Evolutionary conservation across 2,113 vertebrate species (phyloP), one percentile per base, ranked within the genome.

Genomic region (Capricornis sumatraensis): DNA sequence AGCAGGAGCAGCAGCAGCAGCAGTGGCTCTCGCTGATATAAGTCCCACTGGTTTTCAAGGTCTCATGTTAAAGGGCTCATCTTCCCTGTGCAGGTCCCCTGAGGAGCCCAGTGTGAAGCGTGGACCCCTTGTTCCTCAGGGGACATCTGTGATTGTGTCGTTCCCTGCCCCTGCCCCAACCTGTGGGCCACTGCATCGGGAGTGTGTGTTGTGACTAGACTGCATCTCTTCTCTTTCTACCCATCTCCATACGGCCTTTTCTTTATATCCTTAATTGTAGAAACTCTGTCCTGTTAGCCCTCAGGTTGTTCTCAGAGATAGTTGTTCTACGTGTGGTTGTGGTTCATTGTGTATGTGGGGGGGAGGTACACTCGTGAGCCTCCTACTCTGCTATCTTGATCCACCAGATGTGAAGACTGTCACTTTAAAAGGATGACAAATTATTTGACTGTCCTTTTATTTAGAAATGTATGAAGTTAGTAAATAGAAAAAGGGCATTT

Each of bases 111-210:
- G 3, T 12, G 47, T 81, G 76, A 79, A 30, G 47, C 1, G 0
- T n/a, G 10, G 78, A 14, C 79, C 17, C 79, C 5, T n/a, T 23
- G 19, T 33, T 82, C 30, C 47, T 82, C 10, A n/a, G 30, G 47
- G 17, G 11, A 6, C 33, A 23, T 23, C 30, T 4, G 3, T 14
- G 50, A 33, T 23, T n/a, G 19, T n/a, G 79, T 7, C 0, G 1
- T n/a, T 76, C 36, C n/a, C 10, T 0, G 1, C 23, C 71, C 50
- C 79, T 2, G 23, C 11, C 50, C 15, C 16, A 43, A 2, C 50
- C 16, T 82, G 50, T n/a, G 78, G 79, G 30, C 79, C 79, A 1
- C 30, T n/a, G 30, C 19, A 13, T 33, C 0, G 1, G 30, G 19
- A 21, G 30, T 53, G 79, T 14, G 79, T 33, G 17, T 7, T 52